Percentiles rank a stretch among this genome's conserved stretches.
These are phyloP conservation scores for Meles meles DNA, from an alignment of 2,113 vertebrate genomes.

Conservation along the genomic window DNA sequence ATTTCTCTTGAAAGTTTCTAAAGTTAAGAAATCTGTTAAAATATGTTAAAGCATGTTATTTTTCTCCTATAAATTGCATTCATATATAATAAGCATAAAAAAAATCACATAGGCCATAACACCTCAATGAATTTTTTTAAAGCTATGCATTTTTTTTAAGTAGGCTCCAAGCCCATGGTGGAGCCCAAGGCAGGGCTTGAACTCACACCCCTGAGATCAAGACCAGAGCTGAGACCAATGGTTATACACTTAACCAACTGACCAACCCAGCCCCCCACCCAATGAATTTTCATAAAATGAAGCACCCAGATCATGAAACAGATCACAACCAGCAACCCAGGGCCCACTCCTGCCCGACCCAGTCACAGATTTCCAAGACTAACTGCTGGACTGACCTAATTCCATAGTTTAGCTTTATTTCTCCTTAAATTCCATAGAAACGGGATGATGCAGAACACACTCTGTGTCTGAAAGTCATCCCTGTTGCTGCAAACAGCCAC, in stretches of 20 bases:
- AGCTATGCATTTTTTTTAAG: background rate
- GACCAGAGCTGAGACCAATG: background rate
- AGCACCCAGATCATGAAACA: background rate
- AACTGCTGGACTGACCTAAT: background rate
- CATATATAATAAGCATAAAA: background rate
- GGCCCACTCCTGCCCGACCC: rapidly evolving
- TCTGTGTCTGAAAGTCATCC: background rate
- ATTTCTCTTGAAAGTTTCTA: background rate
- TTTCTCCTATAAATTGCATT: background rate
- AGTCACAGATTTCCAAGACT: background rate
- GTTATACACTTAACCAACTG: background rate
- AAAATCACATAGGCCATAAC: background rate
- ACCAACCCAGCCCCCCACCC: background rate
- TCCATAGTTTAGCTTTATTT: background rate
- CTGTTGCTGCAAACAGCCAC: background rate
- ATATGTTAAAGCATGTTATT: background rate
- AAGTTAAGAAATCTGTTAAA: background rate
- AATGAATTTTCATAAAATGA: background rate
- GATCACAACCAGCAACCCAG: background rate
- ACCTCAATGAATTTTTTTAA: background rate
- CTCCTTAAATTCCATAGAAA: background rate
- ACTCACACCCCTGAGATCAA: background rate
- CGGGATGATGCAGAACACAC: background rate
- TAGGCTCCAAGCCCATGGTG: background rate
- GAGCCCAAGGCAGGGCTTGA: background rate